Evolutionary conservation across 2,888 invertebrate genomes (phyloP).

Genomic region (Hesperia comma): DNA sequence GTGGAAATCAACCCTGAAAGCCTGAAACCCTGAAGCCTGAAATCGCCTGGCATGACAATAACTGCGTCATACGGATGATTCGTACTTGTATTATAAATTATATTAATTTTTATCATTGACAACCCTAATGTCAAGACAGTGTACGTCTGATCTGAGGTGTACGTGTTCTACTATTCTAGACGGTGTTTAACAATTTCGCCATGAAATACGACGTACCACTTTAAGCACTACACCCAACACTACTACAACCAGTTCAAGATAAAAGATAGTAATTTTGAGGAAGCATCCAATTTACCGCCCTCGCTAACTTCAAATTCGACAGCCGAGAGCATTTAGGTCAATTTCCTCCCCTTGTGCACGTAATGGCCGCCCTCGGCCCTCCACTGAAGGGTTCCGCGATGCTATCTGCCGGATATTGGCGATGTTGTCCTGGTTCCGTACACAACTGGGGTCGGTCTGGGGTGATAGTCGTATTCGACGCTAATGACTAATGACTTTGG

Average conservation of each 20-base stretch:
- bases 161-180: no score
- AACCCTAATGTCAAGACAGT: no score
- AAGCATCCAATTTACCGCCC: constrained; percentile 16
- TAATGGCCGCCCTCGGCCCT: constrained; percentile 18
- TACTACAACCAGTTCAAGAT: not conserved
- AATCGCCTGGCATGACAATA: no score
- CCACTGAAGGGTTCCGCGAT: constrained; percentile 41
- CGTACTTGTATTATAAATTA: no score
- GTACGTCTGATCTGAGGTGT: no score
- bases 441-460: not conserved
- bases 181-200: not conserved
- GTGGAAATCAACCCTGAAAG: no score
- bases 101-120: no score
- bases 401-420: constrained; percentile 42
- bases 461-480: not conserved
- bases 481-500: not conserved
- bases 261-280: constrained; percentile 4
- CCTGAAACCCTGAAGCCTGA: no score
- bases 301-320: not conserved
- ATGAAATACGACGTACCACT: not conserved
- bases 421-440: constrained; percentile 14
- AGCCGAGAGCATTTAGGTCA: constrained; percentile 26
- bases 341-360: constrained; percentile 34
- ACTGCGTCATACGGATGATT: no score
- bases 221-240: not conserved